phyloP scores from a whole-genome alignment of 2,888 invertebrate species.

The Nematopogon swammerdamellus region DNA sequence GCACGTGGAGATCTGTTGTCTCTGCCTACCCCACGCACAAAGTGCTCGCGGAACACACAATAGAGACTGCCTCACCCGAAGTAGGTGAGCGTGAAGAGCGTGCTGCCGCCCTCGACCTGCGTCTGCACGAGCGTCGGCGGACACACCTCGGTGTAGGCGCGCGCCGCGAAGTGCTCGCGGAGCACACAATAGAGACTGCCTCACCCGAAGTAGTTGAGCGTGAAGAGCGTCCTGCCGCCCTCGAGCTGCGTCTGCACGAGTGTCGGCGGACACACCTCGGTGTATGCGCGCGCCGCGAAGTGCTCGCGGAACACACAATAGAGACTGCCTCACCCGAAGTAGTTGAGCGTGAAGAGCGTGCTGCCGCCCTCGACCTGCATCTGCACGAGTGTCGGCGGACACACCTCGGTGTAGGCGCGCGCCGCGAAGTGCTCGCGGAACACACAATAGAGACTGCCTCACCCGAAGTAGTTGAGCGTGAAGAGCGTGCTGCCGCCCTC shows the following conservation, averaged over 20 bases:
- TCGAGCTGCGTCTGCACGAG: constrained; percentile 99
- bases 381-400: constrained; percentile 96
- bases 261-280: constrained; percentile 94
- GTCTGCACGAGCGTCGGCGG: constrained; percentile 98
- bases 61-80: constrained; percentile 73
- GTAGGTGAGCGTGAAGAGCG: constrained; percentile 85
- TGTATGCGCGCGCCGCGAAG: constrained; percentile 80
- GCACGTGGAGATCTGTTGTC: too few relatives aligned
- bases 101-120: constrained; percentile 98
- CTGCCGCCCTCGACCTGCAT: constrained; percentile 99
- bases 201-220: constrained; percentile 76
- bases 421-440: too few relatives aligned
- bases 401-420: constrained; percentile 86
- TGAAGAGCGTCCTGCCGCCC: constrained; percentile 96
- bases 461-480: constrained; percentile 80
- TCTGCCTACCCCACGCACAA: too few relatives aligned
- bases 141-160: constrained; percentile 88
- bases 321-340: constrained; percentile 72
- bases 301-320: too few relatives aligned
- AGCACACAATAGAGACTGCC: too few relatives aligned
- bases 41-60: too few relatives aligned
- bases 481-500: constrained; percentile 98
- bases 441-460: constrained; percentile 14
- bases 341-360: constrained; percentile 87
- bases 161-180: too few relatives aligned